Conservation (phyloP, 2,888 invertebrate genomes). For the Masnerella sp. region DNA sequence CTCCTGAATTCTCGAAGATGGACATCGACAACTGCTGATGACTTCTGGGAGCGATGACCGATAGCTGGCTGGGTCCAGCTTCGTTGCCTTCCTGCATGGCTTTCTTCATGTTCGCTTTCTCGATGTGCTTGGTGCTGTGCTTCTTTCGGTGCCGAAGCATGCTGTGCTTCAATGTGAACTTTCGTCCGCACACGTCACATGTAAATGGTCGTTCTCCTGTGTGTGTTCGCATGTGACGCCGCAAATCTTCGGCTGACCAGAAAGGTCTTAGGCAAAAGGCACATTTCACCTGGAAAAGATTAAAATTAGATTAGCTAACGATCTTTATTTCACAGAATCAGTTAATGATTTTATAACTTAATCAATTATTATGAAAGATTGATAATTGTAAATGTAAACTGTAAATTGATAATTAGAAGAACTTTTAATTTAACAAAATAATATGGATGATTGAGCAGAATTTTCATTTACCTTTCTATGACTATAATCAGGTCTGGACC, state of each 20-base stretch:
- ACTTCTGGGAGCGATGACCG: slow-evolving; percentile 70
- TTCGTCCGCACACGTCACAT: slow-evolving; percentile 91
- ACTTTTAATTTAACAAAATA: too few species aligned
- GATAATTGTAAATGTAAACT: too few species aligned
- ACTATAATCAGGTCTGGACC: slow-evolving; percentile 90
- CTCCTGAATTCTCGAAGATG: slow-evolving; percentile 60
- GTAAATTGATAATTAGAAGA: too few species aligned
- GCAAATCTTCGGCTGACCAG: slow-evolving; percentile 95
- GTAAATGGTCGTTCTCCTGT: slow-evolving; percentile 95
- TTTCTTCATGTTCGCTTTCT: slow-evolving; percentile 47
- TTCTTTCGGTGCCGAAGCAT: slow-evolving; percentile 96
- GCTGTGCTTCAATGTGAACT: slow-evolving; percentile 95
- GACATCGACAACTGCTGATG: slow-evolving; percentile 66
- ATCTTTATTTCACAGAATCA: too few species aligned
- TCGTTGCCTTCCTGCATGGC: slow-evolving; percentile 80
- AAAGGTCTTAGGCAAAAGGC: slow-evolving; percentile 95
- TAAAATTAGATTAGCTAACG: not conserved
- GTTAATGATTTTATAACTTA: too few species aligned
- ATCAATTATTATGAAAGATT: too few species aligned
- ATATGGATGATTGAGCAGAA: too few species aligned
- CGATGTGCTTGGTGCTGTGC: slow-evolving; percentile 78
- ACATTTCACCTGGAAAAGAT: slow-evolving; percentile 84
- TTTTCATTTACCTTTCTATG: slow-evolving; percentile 88
- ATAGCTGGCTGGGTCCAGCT: slow-evolving; percentile 66
- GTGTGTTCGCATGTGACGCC: slow-evolving; percentile 96